Evolutionary conservation across 2,888 invertebrate species (phyloP), one percentile per base, ranked within the genome.

Genomic region (Drosophila ustulata): DNA sequence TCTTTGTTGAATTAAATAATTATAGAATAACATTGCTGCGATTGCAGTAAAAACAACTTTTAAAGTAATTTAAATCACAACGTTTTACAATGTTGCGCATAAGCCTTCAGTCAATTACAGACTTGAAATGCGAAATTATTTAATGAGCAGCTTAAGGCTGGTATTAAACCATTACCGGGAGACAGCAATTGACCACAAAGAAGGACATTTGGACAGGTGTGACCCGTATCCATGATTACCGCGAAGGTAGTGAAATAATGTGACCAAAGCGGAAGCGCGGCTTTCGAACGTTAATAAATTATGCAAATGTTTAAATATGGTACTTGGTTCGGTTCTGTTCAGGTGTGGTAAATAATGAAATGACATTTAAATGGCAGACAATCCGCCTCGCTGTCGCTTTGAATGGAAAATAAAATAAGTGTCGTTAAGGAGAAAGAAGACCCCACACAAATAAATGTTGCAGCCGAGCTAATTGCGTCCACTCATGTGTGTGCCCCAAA

Each of bases 381-480:
- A 28, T n/a, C 34, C 9, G 11, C 2, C 39, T 3, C 13, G 46
- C 32, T 46, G 50, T 55, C 67, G 47, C 41, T 45, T 30, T 37
- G 59, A 30, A 39, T 51, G 28, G 9, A 26, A n/a, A 62, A 37
- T 32, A 28, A 59, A n/a, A 28, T 7, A 18, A 18, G 18, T 18
- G 18, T 8, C 11, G 9, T 1, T 26, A 9, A 28, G 1, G 13
- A 4, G 32, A 13, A 39, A 9, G 11, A 28, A 8, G 13, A 6
- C 5, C 7, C n/a, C n/a, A n/a, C 34, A 37, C 18, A 18, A 18
- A 18, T 2, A n/a, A 23, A 6, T 63, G 47, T 23, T 56, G 41
- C 62, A 45, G 58, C 67, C 46, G 62, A 75, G 66, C 77, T 75
- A 75, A 75, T 75, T 75, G 77, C 74, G 26, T 28, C 77, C 77